Percentiles rank a stretch among this genome's conserved stretches.
Conservation (phyloP, 2,113 vertebrate genomes). For the Cyphomyrus plagiostoma region DNA sequence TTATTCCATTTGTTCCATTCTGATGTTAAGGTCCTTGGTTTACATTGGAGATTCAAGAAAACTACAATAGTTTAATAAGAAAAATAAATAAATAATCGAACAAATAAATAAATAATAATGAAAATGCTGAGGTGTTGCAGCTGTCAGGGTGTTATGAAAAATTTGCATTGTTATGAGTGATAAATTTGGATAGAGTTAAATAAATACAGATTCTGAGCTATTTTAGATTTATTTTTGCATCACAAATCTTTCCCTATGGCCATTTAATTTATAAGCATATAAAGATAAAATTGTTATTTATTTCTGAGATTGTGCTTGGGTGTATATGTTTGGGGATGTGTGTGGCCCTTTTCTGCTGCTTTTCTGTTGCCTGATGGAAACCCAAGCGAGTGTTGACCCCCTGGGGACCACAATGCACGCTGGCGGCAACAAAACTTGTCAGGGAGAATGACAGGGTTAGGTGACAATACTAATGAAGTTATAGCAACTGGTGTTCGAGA, state of each 20-base stretch:
- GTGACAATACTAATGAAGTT: slow-evolving; percentile 76
- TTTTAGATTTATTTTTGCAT: slow-evolving; percentile 6
- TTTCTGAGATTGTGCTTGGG: neutral
- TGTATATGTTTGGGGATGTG: neutral
- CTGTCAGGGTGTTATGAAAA: neutral
- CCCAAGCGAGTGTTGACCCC: slow-evolving; percentile 53
- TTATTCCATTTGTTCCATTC: slow-evolving; percentile 29
- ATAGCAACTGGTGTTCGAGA: slow-evolving; percentile 63
- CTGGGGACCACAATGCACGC: slow-evolving; percentile 63
- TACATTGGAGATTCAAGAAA: slow-evolving; percentile 55
- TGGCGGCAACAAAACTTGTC: slow-evolving; percentile 68
- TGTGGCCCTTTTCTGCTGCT: neutral
- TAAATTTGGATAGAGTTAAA: neutral
- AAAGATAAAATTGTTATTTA: neutral
- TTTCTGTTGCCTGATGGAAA: slow-evolving; percentile 55
- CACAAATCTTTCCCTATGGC: neutral
- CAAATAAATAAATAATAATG: neutral
- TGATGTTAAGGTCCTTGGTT: slow-evolving; percentile 45
- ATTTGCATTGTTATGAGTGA: neutral
- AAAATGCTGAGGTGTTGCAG: neutral
- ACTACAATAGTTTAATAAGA: neutral
- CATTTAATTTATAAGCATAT: neutral
- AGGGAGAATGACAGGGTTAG: slow-evolving; percentile 78
- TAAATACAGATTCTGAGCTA: neutral
- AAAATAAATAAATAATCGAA: neutral